Base-by-base conservation (phyloP, 2,113 vertebrate genomes). In the Rattus norvegicus region DNA sequence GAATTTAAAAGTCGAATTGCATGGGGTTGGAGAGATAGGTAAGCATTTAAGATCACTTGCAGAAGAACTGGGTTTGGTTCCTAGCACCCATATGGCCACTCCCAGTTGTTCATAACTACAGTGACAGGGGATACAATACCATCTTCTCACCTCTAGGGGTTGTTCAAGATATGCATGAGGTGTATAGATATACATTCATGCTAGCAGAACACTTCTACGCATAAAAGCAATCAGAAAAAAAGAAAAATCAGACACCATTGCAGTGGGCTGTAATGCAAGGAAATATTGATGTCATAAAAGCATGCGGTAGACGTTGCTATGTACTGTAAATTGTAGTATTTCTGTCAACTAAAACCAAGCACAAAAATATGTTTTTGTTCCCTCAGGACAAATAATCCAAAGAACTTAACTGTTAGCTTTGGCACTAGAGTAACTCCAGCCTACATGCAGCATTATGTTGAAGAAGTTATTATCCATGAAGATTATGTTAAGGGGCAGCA, bases 401-500 rank as follows among this genome's bases (percentile, higher is more conserved):
- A 17, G 95, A 97, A 26, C 98, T 99, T 99, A 98, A 98, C 83
- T 95, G 97, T 94, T 98, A 98, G 97, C 86, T 99, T 26, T 99
- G 99, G 89, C 97, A 99, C 87, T 97, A 98, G 76, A 80, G 95
- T 96, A 92, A 94, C 7, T 11, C 96, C 95, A 4, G 95, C 59
- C 0, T 98, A 98, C 3, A 97, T 95, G 91, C 98, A 98, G 91
- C 98, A 33, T 93, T 83, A 95, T 52, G 88, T 99, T 67, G 98
- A 98, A 92, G 93, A 87, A 93, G 36, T 99, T 88, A 98, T 99
- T 76, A 0, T 98, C 67, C 98, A 99, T 96, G 98, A 98, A 0
- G 65, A 95, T 95, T 99, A 99, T 92, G 98, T 98, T 70, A 0
- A 1, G 0, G 90, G 49, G 85, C 98, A 98, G 36, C 99, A 96